phyloP scores from a whole-genome alignment of 2,113 vertebrate genomes.

The Cynoglossus semilaevis region DNA sequence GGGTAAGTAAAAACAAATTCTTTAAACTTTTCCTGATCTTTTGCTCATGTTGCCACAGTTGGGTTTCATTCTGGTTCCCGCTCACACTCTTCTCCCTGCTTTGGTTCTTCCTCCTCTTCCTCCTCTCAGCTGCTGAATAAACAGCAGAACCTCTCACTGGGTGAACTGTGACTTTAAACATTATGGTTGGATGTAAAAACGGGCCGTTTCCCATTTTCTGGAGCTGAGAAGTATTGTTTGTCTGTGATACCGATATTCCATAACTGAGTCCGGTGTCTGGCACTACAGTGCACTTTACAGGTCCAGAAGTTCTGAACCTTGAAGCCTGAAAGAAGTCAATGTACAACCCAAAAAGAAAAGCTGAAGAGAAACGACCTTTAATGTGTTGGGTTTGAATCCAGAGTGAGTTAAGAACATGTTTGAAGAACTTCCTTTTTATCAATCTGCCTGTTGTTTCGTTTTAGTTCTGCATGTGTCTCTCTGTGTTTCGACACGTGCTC shows the following conservation, averaged over 20 bases:
- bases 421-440: constrained; percentile 16
- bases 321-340: constrained; percentile 11
- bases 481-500: constrained; percentile 43
- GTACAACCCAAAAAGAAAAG: too few relatives aligned
- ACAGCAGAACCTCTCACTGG: constrained; percentile 64
- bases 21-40: too few relatives aligned
- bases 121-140: neutral
- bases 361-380: too few relatives aligned
- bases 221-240: constrained; percentile 74
- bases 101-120: neutral
- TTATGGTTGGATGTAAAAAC: constrained; percentile 76
- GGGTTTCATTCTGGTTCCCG: too few relatives aligned
- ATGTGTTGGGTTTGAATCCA: neutral
- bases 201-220: constrained; percentile 78
- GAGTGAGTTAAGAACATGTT: too few relatives aligned
- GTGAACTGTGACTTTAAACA: neutral
- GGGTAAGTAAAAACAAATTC: too few relatives aligned
- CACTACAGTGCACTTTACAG: constrained; percentile 70
- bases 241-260: constrained; percentile 20
- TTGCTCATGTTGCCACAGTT: too few relatives aligned
- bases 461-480: constrained; percentile 55
- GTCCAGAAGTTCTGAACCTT: constrained; percentile 35
- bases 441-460: constrained; percentile 13
- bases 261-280: constrained; percentile 33
- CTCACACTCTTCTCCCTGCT: too few relatives aligned